Evolutionary conservation across 2,113 vertebrate species (phyloP), one percentile per base, ranked within the genome.

Genomic region (Galemys pyrenaicus): DNA sequence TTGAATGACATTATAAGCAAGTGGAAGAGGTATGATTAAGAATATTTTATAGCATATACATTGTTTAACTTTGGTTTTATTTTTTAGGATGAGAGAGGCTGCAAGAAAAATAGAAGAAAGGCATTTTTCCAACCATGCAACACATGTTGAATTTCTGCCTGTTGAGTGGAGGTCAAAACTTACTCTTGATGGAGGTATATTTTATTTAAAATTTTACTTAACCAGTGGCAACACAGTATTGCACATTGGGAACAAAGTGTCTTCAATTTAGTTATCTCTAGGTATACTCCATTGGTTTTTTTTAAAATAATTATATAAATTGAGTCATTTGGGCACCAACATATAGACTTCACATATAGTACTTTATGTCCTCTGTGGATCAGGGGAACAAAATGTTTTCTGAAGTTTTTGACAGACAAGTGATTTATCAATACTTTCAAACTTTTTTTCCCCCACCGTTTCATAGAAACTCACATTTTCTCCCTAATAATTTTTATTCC

Each of bases 161-260:
- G 99, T 99, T 51, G 99, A 99, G 94, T 99, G 99, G 99, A 98
- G 99, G 70, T 99, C 99, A 35, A 99, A 99, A 96, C 99, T 99
- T 60, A 95, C 99, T 75, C 98, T 99, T 35, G 99, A 99, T 94
- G 99, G 99, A 99, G 99, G 99, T 99, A 98, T 71, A 77, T 94
- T 90, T 65, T 79, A 4, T 91, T 92, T 95, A 75, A 82, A 94
- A 94, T 75, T 82, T 65, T 37, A 87, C 77, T 85, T 35, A 82
- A 86, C 92, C 88, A 91, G 0, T 82, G 64, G 28, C 17, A 94
- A 49, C 39, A 39, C 37, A 49, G 19, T 85, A 24, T 71, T 79
- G 49, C 24, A 73, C 3, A 11, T 58, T 87, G 41, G 26, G 26
- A 93, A 92, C 13, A 78, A 77, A 71, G 2, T 71, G 28, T 75